These are phyloP conservation scores for Vireo altiloquus DNA, from an alignment of 2,113 vertebrate species.

Conservation along the genomic window DNA sequence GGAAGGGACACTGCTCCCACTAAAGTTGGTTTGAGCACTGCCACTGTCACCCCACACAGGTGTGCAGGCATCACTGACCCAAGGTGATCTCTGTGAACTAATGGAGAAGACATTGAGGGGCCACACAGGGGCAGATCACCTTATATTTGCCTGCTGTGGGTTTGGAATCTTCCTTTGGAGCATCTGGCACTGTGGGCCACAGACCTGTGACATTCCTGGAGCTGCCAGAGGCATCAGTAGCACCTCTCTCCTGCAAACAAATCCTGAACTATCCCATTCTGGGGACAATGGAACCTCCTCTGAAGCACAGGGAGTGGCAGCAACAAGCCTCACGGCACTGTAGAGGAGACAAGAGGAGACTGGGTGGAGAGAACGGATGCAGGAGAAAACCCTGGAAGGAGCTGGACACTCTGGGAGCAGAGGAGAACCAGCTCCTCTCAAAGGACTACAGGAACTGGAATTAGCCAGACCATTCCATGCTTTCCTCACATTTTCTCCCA, in stretches of 20 bases:
- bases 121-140: background rate
- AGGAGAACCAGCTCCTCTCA: background rate
- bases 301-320: background rate
- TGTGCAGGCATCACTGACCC: background rate
- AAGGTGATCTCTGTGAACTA: background rate
- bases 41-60: background rate
- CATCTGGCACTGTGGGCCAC: background rate
- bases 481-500: background rate
- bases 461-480: background rate
- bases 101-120: background rate
- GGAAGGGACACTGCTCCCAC: background rate
- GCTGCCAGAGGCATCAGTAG: background rate
- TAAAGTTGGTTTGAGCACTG: background rate
- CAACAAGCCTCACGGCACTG: background rate
- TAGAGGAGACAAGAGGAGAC: background rate
- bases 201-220: background rate
- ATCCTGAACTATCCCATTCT: background rate
- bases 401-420: background rate
- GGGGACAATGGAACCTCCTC: background rate
- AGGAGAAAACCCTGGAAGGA: background rate
- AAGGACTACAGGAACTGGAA: background rate
- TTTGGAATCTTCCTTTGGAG: background rate
- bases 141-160: background rate
- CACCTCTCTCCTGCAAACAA: background rate
- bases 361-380: background rate